Base-by-base conservation (phyloP, 2,797 vertebrate genomes). In the Astyanax mexicanus region DNA sequence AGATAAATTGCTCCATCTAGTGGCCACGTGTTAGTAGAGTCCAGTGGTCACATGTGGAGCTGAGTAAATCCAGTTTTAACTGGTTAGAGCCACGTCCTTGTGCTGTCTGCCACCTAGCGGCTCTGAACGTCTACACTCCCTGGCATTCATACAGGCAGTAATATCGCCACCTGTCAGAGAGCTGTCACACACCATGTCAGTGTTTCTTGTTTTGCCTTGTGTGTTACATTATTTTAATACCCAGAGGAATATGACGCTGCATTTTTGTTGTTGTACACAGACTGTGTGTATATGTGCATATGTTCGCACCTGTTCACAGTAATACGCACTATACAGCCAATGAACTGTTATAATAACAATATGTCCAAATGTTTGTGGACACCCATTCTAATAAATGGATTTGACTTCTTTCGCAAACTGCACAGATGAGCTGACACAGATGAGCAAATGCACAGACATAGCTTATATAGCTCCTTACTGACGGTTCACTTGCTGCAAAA, bases 61-160 rank as follows among this genome's bases (percentile, higher is more conserved):
- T 32, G 42, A 49, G 51, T 54, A 68, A 72, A 75, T 72, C 74
- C 77, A 78, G 77, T 78, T 72, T 23, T 11, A 78, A 62, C 79
- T 79, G 57, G 75, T 75, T 80, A 42, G 25, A 44, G n/a, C 44
- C 27, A 45, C 68, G 61, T 62, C 35, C 17, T 72, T 71, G 70
- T 55, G 35, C 52, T 65, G 37, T 19, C 62, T 79, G 78, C 84
- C 82, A 85, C 67, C 82, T 81, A 75, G 80, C 78, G 84, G 65
- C 29, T 38, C 35, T 57, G 7, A 23, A 38, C 38, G 40, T 61
- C 38, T 40, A 49, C n/a, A 51, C 69, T 73, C 23, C 45, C 29
- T 29, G 32, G 37, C 29, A 3, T 76, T 29, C 21, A 12, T 38
- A 37, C 10, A 35, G 52, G 51, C 9, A 11, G 62, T 27, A 15